These are phyloP conservation scores for Dascillus cervinus DNA, from an alignment of 2,888 invertebrate genomes.

Conservation along the genomic window DNA sequence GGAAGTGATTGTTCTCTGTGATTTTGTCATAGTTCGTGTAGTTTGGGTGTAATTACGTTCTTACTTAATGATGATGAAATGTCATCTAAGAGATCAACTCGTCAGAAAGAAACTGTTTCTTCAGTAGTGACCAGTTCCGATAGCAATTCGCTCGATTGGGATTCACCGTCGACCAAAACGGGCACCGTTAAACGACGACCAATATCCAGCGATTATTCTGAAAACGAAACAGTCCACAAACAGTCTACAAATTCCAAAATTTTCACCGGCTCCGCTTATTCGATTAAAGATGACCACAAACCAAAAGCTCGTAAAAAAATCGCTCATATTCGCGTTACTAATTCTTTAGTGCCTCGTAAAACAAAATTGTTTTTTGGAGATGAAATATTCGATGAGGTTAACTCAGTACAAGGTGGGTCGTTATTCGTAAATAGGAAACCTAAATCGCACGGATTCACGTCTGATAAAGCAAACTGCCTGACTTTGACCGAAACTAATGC, in stretches of 20 bases:
- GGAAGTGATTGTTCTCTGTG: slow-evolving; percentile 6
- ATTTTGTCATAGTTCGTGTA: no score
- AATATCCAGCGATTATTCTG: slow-evolving; percentile 38
- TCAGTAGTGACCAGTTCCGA: slow-evolving; percentile 14
- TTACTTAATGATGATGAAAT: no score
- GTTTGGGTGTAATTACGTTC: no score
- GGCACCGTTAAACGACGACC: slow-evolving; percentile 65
- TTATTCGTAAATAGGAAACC: no score
- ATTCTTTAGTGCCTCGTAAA: no score
- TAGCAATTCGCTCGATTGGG: slow-evolving; percentile 56
- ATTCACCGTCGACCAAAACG: slow-evolving; percentile 61
- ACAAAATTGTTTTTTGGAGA: no score
- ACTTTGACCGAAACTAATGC: slow-evolving; percentile 14
- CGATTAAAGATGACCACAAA: not conserved
- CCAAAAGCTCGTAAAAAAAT: no score
- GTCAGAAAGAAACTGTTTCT: slow-evolving; percentile 26
- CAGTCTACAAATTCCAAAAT: not conserved
- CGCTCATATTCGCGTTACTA: no score
- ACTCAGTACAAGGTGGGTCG: slow-evolving; percentile 6
- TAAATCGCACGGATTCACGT: slow-evolving; percentile 7
- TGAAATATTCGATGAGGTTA: slow-evolving; percentile 8
- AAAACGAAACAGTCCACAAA: slow-evolving; percentile 8
- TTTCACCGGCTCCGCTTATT: not conserved
- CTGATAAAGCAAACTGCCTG: slow-evolving; percentile 11
- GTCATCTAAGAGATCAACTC: slow-evolving; percentile 22